Evolutionary conservation across 92 coral and sea anemone genomes (phyloP).

Genomic region (Umimayanthus chanpuru): DNA sequence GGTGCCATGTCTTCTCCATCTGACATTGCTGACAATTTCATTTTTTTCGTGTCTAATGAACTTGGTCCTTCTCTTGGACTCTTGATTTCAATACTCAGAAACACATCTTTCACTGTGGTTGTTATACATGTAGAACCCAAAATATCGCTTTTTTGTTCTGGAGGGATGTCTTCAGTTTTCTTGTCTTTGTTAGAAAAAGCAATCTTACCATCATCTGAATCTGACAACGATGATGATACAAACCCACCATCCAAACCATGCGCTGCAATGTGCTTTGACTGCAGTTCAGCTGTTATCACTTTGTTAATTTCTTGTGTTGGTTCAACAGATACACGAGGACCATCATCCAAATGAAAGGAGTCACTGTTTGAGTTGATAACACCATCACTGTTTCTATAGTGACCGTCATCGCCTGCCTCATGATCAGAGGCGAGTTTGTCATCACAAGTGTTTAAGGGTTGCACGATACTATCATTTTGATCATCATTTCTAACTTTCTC

Average conservation of each 20-base stretch:
- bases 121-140: neutral
- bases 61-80: neutral
- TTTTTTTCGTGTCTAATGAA: neutral
- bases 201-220: constrained; percentile 8
- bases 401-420: neutral
- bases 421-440: neutral
- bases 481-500: neutral
- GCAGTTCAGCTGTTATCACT: neutral
- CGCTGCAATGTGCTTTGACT: neutral
- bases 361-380: neutral
- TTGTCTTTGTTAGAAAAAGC: neutral
- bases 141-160: neutral
- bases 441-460: neutral
- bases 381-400: neutral
- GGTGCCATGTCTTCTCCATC: constrained; percentile 45
- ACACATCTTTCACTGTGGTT: neutral
- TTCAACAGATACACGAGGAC: neutral
- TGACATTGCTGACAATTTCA: constrained; percentile 25
- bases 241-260: neutral
- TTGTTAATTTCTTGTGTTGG: neutral
- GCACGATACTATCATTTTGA: neutral
- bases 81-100: neutral
- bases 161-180: neutral
- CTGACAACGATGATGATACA: neutral
- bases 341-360: neutral